Base-by-base conservation (phyloP, 2,113 vertebrate species). In the Loxodonta africana region DNA sequence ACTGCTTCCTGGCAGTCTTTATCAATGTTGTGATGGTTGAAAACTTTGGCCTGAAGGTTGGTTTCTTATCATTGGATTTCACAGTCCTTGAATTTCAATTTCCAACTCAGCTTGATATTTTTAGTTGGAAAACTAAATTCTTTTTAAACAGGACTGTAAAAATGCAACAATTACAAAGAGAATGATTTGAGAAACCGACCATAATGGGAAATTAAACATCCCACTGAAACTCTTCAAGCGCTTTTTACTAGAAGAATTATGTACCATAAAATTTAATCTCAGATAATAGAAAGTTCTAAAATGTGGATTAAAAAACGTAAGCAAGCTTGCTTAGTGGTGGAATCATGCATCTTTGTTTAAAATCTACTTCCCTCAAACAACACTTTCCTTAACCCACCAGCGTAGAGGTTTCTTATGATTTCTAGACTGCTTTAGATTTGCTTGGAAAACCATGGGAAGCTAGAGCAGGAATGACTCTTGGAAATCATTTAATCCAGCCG, bases 201-300 rank as follows among this genome's bases (percentile, higher is more conserved):
- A 20, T 87, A 74, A 90, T 85, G 71, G 65, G 73, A 92, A 93
- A 97, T 88, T 84, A 94, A 96, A 93, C 0, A 20, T 93, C 78
- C 86, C 89, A 83, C n/a, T 12, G 44, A 77, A 91, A 88, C 76
- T 53, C 7, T 83, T 78, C 8, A 57, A 80, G 51, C 28, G 17
- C 69, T 83, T 94, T 96, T 94, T 81, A 95, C 62, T 81, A 71
- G 80, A 86, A 96, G 93, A 97, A 95, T 91, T 91, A 85, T 26
- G 57, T 48, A 48, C 69, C 62, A 78, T 86, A 94, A 87, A 69
- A 88, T 94, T 26, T 80, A 88, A 96, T 89, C 88, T 89, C 83
- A 93, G 63, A 84, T 51, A 91, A 95, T 2, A 96, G 89, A 91
- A 91, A 84, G 33, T 28, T 48, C 57, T 87, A 88, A 83, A 63